Evolutionary conservation across 2,797 vertebrate species (phyloP).

Genomic region (Phyllotis vaccarum): DNA sequence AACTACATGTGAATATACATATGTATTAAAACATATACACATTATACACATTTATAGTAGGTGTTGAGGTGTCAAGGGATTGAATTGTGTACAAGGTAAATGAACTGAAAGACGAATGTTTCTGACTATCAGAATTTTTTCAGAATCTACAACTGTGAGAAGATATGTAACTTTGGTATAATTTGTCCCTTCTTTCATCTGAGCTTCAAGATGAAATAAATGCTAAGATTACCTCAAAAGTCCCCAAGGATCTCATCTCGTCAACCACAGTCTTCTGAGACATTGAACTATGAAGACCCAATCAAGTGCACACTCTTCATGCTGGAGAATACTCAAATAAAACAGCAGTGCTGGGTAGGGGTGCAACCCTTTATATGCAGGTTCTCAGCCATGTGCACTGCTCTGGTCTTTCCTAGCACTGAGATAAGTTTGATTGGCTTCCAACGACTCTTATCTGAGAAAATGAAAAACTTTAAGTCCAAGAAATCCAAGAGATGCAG

Average conservation of each 20-base stretch:
- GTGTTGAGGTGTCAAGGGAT: not conserved
- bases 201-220: constrained; percentile 13
- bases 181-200: not conserved
- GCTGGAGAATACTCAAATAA: not conserved
- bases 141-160: not conserved
- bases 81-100: not conserved
- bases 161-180: not conserved
- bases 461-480: not conserved
- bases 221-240: constrained; percentile 30
- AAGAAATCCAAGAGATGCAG: not conserved
- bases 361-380: not conserved
- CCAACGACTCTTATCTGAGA: not conserved
- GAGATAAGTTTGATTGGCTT: constrained; percentile 37
- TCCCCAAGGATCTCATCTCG: constrained; percentile 46
- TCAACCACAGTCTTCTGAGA: not conserved
- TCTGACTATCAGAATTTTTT: not conserved
- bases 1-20: not conserved
- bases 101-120: not conserved
- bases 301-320: not conserved
- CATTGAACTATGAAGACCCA: not conserved
- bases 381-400: not conserved
- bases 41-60: not conserved
- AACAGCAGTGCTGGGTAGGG: not conserved
- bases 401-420: not conserved
- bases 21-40: not conserved